Evolutionary conservation across 2,113 vertebrate genomes (phyloP).

Genomic region (Epinephelus lanceolatus): DNA sequence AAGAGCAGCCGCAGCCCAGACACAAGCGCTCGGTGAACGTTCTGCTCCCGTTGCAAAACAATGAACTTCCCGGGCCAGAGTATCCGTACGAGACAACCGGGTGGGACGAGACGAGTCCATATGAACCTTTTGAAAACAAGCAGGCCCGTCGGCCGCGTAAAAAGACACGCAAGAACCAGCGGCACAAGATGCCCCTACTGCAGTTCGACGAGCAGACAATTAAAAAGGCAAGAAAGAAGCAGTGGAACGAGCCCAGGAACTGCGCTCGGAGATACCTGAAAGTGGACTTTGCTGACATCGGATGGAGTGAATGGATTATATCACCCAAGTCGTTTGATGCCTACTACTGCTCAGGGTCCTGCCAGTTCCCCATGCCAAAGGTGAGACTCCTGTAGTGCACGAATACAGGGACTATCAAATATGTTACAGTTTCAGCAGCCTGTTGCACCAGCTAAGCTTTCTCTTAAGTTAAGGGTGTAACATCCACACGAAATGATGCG

Average conservation of each 20-base stretch:
- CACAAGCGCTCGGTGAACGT: constrained; percentile 85
- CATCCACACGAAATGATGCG: no score
- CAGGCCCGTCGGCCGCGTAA: constrained; percentile 86
- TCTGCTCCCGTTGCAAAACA: constrained; percentile 92
- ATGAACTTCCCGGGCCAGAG: constrained; percentile 93
- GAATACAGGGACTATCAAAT: no score
- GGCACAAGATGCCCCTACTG: constrained; percentile 90
- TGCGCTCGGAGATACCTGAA: constrained; percentile 94
- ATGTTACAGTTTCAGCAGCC: no score
- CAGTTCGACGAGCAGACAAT: constrained; percentile 96
- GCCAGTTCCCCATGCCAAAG: constrained; percentile 99
- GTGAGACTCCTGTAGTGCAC: constrained; percentile 73
- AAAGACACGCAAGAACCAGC: constrained; percentile 89
- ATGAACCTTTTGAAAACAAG: constrained; percentile 86
- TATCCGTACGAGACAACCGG: constrained; percentile 86
- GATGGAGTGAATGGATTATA: constrained; percentile 99
- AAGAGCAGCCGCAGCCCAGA: constrained; percentile 57
- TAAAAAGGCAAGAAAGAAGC: constrained; percentile 94
- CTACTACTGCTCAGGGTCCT: constrained; percentile 96
- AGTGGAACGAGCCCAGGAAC: constrained; percentile 92
- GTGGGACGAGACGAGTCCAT: constrained; percentile 89
- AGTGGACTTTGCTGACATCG: constrained; percentile 98
- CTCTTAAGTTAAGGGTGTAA: no score
- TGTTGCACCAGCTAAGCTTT: no score
- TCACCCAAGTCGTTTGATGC: constrained; percentile 97